Evolutionary conservation across 2,888 invertebrate species (phyloP), one percentile per base, ranked within the genome.

Genomic region (Spodoptera exigua): DNA sequence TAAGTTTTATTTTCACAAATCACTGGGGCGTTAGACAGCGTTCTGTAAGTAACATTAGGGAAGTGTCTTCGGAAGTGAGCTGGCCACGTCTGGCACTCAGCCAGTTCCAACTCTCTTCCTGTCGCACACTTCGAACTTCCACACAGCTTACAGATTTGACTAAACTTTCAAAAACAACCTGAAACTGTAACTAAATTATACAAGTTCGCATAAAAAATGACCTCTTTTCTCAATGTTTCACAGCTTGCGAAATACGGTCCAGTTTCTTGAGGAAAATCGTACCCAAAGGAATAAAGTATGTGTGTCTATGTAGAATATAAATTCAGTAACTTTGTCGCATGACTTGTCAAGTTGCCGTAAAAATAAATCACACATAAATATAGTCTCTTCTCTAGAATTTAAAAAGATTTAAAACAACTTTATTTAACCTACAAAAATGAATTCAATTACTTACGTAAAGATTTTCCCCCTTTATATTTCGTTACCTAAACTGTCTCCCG

Each of bases 21-120:
- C 72, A 74, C 55, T 57, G 57, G 65, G 40, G 65, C 52, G 52
- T 59, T 61, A 65, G 47, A 70, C 64, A 75, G 62, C 66, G 60
- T 70, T 75, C 75, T 65, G 63, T 78, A 82, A 83, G 80, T 84
- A 84, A 79, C 80, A 85, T 81, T 62, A 47, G 73, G 76, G 77
- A 81, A 84, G 80, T 75, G 75, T 74, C 66, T 58, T 79, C 79
- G 82, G 81, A 85, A 83, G 74, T 77, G 68, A 74, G 70, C 61
- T 68, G 59, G 63, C 62, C 61, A 37, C 47, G 35, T 12, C 72
- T 84, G 88, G 88, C 88, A 70, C 43, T 34, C 49, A 2, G 83
- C 86, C 87, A 86, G 76, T 53, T 53, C 56, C 65, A 65, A 59
- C 63, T 27, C 55, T 62, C 69, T 65, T 74, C 76, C 74, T 76